Conservation (phyloP, 2,113 vertebrate species). For the Pampusana beccarii region DNA sequence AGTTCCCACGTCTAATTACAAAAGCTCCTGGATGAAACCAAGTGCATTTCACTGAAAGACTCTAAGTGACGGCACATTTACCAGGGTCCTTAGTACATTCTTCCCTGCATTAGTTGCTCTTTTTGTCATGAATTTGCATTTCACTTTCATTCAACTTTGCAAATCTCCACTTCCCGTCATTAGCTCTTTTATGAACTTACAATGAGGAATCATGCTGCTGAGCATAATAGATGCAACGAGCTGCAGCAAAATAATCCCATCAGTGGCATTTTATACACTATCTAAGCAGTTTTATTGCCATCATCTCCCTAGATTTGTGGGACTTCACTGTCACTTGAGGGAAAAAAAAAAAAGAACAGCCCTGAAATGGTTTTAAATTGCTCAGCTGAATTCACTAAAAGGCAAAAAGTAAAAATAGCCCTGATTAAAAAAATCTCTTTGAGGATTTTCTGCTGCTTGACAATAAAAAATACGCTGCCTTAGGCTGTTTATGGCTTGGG, state of each 20-base stretch:
- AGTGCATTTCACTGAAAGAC: not conserved
- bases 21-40: not conserved
- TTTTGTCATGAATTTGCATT: not conserved
- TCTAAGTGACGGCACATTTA: not conserved
- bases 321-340: not conserved
- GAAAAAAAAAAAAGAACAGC: too few relatives aligned
- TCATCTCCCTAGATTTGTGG: not conserved
- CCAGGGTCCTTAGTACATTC: not conserved
- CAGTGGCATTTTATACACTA: not conserved
- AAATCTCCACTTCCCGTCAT: not conserved
- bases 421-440: not conserved
- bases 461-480: not conserved
- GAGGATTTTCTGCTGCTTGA: not conserved
- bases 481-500: not conserved
- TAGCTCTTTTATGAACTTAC: slow-evolving; percentile 28
- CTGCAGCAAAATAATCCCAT: slow-evolving; percentile 39
- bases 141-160: not conserved
- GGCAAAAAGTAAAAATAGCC: not conserved
- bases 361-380: not conserved
- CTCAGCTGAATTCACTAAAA: not conserved
- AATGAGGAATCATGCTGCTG: not conserved
- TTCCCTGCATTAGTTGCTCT: not conserved
- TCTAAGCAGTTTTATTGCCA: not conserved
- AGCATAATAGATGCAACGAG: slow-evolving; percentile 38
- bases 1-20: not conserved